phyloP scores from a whole-genome alignment of 2,797 vertebrate species.

The Otolemur crassicaudatus region DNA sequence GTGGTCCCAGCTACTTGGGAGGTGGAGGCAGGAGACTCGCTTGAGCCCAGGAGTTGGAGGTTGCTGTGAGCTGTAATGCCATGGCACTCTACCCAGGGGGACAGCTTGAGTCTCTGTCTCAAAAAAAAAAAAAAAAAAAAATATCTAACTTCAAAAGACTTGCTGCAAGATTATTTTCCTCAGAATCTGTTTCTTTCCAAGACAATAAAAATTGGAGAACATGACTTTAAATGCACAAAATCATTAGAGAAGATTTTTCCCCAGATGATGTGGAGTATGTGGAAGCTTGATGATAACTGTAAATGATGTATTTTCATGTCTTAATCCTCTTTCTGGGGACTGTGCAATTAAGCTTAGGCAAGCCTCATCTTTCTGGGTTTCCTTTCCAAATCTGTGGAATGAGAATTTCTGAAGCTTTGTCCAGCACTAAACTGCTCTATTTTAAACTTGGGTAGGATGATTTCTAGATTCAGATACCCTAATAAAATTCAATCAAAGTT shows the following conservation, averaged over 20 bases:
- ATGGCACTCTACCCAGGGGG: too few species aligned
- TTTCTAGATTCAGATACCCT: not conserved
- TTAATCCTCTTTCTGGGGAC: not conserved
- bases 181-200: not conserved
- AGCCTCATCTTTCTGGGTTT: not conserved
- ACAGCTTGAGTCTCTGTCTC: too few species aligned
- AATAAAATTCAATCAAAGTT: not conserved
- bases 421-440: not conserved
- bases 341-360: not conserved
- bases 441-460: not conserved
- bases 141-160: conserved; percentile 1
- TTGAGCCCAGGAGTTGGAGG: too few species aligned
- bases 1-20: too few species aligned
- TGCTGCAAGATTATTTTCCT: not conserved
- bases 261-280: not conserved
- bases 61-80: too few species aligned
- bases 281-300: not conserved
- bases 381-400: not conserved
- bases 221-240: not conserved
- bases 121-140: too few species aligned
- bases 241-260: not conserved
- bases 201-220: not conserved
- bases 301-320: not conserved
- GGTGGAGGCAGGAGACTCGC: too few species aligned
- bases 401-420: not conserved